Base-by-base conservation (phyloP, 2,113 vertebrate genomes). In the Austrofundulus limnaeus region DNA sequence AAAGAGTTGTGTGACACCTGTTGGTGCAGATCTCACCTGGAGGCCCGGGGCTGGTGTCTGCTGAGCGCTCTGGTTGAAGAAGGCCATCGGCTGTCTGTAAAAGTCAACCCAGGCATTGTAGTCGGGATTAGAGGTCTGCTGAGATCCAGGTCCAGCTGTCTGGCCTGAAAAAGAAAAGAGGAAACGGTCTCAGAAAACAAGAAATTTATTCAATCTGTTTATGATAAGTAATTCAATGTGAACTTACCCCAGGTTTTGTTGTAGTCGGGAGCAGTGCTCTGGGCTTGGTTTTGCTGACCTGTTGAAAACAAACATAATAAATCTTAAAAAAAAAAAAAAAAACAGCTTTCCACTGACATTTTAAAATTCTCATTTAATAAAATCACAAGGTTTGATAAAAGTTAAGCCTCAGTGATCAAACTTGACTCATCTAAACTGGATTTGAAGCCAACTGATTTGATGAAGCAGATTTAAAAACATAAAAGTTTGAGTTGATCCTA, bases 21-120 rank as follows among this genome's bases (percentile, higher is more conserved):
- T n/a, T n/a, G 13, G 23, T 28, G 23, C 48, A 50, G 23, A 13
- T 4, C 53, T 72, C 81, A 99, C 97, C 96, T 98, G 97, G 83
- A 93, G 91, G 90, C 94, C 94, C 54, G 94, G 95, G 86, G 95
- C 92, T 92, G 95, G 95, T 25, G 94, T 94, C 75, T 98, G 95
- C 87, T 95, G 96, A 77, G 94, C 72, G 21, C 95, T 95, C 90
- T 98, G 97, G 85, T 94, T 94, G 7, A 97, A 98, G 91, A 95
- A 98, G 53, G 95, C 94, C 57, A 95, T 94, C 55, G 98, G 96
- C 92, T 98, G 97, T 84, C 96, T 88, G 92, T 98, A 99, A 70
- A 97, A 97, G 81, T 99, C 96, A 7, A 95, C 94, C 97, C 97
- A 99, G 82, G 95, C 92, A 0, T 91, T 96, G 91, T 96, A 98